A percentile compares a stretch with the other conserved stretches of the same genome.
Evolutionary conservation across 2,113 vertebrate species (phyloP).

Genomic region (Megalops atlanticus): DNA sequence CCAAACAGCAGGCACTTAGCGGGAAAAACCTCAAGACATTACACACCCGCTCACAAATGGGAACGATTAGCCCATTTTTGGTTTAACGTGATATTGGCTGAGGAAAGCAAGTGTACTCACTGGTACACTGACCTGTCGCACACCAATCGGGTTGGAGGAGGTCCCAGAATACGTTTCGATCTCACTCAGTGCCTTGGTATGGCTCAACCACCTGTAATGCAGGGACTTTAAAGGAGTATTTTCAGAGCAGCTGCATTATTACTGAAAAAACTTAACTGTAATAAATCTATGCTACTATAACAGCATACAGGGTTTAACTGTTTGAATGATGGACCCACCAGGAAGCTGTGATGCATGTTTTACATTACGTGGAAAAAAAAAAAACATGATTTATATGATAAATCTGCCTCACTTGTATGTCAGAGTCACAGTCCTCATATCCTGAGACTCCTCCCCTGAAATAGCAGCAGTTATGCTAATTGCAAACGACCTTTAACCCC

Average conservation of each 20-base stretch:
- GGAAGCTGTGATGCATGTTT: not conserved
- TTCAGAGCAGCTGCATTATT: not conserved
- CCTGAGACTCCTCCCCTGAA: too few relatives aligned
- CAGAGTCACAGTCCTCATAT: not conserved
- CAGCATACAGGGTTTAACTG: not conserved
- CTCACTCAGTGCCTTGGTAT: not conserved
- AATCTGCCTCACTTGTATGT: not conserved
- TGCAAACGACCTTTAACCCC: not conserved
- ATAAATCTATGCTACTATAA: not conserved
- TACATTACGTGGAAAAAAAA: too few relatives aligned
- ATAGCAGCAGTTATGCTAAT: not conserved
- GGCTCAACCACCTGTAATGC: not conserved
- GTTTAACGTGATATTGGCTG: not conserved
- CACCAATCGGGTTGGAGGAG: not conserved
- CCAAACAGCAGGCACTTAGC: constrained; percentile 5
- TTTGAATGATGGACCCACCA: not conserved
- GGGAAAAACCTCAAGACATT: not conserved
- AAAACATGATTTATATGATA: too few relatives aligned
- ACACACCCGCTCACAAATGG: not conserved
- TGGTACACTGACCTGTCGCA: not conserved
- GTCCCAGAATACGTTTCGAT: not conserved
- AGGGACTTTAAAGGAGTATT: not conserved
- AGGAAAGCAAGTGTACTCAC: not conserved
- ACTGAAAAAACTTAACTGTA: not conserved
- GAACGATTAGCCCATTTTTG: constrained; percentile 8